Evolutionary conservation across 2,797 vertebrate genomes (phyloP), one percentile per base, ranked within the genome.

Genomic region (Danio aesculapii): DNA sequence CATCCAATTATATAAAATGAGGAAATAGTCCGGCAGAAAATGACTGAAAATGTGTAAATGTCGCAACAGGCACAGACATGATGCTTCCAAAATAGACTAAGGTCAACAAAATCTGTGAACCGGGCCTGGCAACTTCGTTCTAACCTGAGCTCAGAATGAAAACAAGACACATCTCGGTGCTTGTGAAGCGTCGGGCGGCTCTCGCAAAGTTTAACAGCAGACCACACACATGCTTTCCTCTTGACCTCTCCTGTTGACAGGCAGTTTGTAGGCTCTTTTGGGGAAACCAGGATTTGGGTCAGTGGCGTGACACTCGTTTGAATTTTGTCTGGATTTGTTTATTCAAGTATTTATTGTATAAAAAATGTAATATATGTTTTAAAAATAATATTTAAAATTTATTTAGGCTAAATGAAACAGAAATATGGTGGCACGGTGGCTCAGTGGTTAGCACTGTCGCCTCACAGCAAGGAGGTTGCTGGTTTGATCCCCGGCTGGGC

Each of bases 1-100:
- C 68, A 64, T 53, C 59, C 14, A 49, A 11, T 73, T 57, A 57
- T 46, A 73, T 53, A 7, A 79, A 55, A 74, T 14, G 39, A 55
- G 77, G 77, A 79, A 52, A 69, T 5, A 41, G 11, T 41, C 55
- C 11, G 6, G n/a, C 19, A 39, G 39, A 55, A 72, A 79, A 79
- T 44, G 21, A 47, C 50, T 44, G 47, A 46, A 58, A 77, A 44
- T 30, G 11, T 30, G 52, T n/a, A 61, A 49, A 52, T 75, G 77
- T 69, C 70, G 47, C n/a, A 49, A 79, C 49, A 79, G 17, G 76
- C 61, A 75, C 39, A 69, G 64, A 57, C 50, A 73, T 6, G 70
- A 66, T 66, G 70, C 61, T 21, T 74, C 12, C 14, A 46, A 62
- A 71, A 46, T 57, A 70, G 46, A 49, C 46, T 12, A 16, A 62